These are phyloP conservation scores for Hestina assimilis DNA, from an alignment of 1,140 invertebrate genomes.

Conservation along the genomic window DNA sequence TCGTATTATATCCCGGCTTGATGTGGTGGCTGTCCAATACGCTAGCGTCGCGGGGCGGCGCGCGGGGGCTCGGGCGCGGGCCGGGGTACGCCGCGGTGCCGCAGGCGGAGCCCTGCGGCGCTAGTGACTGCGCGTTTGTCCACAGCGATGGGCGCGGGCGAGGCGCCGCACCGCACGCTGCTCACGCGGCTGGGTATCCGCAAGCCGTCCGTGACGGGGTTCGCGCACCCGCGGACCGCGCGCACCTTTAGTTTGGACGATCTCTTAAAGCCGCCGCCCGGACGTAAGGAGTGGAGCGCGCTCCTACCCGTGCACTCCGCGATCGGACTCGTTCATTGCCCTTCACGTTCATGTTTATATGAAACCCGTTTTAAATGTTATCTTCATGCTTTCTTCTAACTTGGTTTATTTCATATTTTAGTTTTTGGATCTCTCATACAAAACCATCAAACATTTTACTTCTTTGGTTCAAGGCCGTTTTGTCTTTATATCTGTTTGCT, in stretches of 20 bases:
- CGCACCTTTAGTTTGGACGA: slow-evolving; percentile 90
- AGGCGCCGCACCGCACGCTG: slow-evolving; percentile 79
- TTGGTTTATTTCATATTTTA: too few relatives aligned
- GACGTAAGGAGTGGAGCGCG: slow-evolving; percentile 82
- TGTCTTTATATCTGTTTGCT: too few relatives aligned
- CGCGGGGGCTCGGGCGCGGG: slow-evolving; percentile 30
- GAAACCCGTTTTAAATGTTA: background rate
- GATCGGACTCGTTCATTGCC: slow-evolving; percentile 29
- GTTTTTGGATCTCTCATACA: too few relatives aligned
- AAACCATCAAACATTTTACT: too few relatives aligned
- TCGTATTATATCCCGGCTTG: slow-evolving; percentile 8
- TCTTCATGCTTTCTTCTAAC: background rate
- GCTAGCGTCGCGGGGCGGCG: slow-evolving; percentile 47
- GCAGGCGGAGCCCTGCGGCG: slow-evolving; percentile 47
- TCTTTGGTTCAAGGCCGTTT: background rate
- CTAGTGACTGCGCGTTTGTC: slow-evolving; percentile 54
- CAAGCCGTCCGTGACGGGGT: slow-evolving; percentile 87
- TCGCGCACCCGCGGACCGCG: slow-evolving; percentile 80
- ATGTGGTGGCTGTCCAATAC: slow-evolving; percentile 6
- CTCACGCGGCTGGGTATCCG: slow-evolving; percentile 88
- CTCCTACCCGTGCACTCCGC: slow-evolving; percentile 55
- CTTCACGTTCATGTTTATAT: slow-evolving; percentile 18
- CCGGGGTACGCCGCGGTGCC: slow-evolving; percentile 58
- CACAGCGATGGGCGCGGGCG: slow-evolving; percentile 46
- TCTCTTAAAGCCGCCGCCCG: slow-evolving; percentile 85